Conservation (phyloP, 64 coral and sea anemone species). For the Pachyseris speciosa region DNA sequence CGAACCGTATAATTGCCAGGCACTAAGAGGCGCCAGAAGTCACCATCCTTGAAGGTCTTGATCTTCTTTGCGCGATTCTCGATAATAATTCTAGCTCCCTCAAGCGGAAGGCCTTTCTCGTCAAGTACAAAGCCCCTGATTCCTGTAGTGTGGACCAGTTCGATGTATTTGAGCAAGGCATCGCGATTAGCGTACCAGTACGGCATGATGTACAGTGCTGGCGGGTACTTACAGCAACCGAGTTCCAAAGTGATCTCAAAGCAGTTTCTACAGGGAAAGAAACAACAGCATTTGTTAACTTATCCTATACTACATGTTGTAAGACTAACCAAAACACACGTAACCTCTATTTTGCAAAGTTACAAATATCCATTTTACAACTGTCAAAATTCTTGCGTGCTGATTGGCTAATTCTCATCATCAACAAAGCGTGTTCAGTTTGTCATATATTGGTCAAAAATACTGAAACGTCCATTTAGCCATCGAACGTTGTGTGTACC, state of each 20-base stretch:
- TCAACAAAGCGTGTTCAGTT: too few species aligned
- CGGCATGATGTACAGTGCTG: conserved; percentile 40
- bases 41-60: conserved; percentile 68
- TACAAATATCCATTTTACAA: too few species aligned
- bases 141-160: conserved; percentile 83
- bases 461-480: too few species aligned
- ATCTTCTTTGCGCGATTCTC: conserved; percentile 84
- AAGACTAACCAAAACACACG: too few species aligned
- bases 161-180: conserved; percentile 75
- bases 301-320: too few species aligned
- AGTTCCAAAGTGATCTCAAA: conserved; percentile 97
- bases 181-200: conserved; percentile 89
- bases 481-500: too few species aligned
- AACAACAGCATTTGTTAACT: background rate
- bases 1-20: conserved; percentile 82
- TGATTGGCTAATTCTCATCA: too few species aligned
- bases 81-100: conserved; percentile 81
- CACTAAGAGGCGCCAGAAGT: conserved; percentile 87
- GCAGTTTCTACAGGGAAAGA: conserved; percentile 79
- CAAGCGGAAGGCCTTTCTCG: conserved; percentile 68
- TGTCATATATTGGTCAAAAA: too few species aligned
- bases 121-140: conserved; percentile 87
- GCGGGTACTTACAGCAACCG: conserved; percentile 95
- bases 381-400: too few species aligned
- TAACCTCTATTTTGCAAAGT: too few species aligned